Base-by-base conservation (phyloP, 37 sponge, comb jelly and placozoan species). In the Ephydatia muelleri region DNA sequence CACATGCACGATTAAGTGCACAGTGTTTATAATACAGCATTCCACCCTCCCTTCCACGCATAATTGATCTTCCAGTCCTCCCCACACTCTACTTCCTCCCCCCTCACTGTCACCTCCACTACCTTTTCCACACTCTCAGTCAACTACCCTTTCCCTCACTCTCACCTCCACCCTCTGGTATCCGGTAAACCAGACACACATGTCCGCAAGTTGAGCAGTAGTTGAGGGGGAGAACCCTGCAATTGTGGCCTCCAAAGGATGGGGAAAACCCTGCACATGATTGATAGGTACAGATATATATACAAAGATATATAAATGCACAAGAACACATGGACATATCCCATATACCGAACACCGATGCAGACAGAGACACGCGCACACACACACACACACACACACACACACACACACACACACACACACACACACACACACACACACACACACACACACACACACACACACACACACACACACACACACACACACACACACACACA, bases 121-220 rank as follows among this genome's bases (percentile, higher is more conserved):
- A 19, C 35, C 77, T 38, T 35, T 23, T 23, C 23, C 12, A 3
- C 6, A 9, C 31, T 79, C 80, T 6, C n/a, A n/a, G n/a, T n/a
- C n/a, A n/a, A n/a, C n/a, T n/a, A n/a, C n/a, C n/a, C n/a, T n/a
- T n/a, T n/a, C n/a, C n/a, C n/a, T n/a, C n/a, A n/a, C 65, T 66
- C 64, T 38, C 49, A 64, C 64, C 80, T 79, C 80, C 32, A 34
- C 38, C 32, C 65, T 66, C 65, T 33, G 57, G 57, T 57, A 57
- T 57, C 57, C 19, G 6, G 11, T 36, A 72, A 29, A 85, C 80
- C 0, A 85, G 86, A 31, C 86, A 85, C 30, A 70, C 70, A 38
- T 85, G 80, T 1, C 86, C 86, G 79, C 73, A 85, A 5, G 80
- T 79, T 19, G 80, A 65, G 39, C 86, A 85, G 73, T 85, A 79